Evolutionary conservation across 2,888 invertebrate genomes (phyloP), one percentile per base, ranked within the genome.

Genomic region (Strigamia maritima): DNA sequence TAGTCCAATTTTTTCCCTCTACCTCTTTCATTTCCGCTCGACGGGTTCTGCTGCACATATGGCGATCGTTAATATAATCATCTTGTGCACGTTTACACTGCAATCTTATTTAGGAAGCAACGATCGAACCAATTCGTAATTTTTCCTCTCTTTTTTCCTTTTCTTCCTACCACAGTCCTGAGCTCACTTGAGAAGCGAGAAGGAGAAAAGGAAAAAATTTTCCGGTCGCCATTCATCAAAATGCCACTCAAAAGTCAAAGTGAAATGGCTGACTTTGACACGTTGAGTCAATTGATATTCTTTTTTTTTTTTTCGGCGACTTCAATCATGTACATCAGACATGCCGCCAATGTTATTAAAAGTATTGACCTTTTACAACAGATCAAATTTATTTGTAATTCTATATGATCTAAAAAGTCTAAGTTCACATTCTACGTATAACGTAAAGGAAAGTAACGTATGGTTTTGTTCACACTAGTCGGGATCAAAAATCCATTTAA

Each of bases 61-160:
- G 60, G 22, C 24, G 24, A 22, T 60, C 60, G 60, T 60, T 60
- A 60, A 60, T 60, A 60, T 60, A 60, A 60, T 60, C 60, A 60
- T 60, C 60, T 60, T 60, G 60, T 60, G 22, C 24, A 60, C 60
- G 60, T 60, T 60, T 60, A 60, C 60, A 60, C 60, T 60, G 60
- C 60, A 60, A 60, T 60, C 60, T 60, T 60, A 60, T 60, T 60
- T 60, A 60, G 60, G 60, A 60, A 60, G 60, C 60, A 60, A 60
- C 60, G 60, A 60, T 60, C 60, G 60, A 60, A 60, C 60, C 60
- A 60, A 60, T 60, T 60, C 22, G 60, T 60, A 24, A 60, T 60
- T 60, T 60, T 60, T 60, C 22, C 12, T 16, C 44, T 44, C 16
- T 38, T 38, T 38, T 38, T 38, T 38, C n/a, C n/a, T 14, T 44